Conservation (phyloP, 2,797 vertebrate genomes). For the Pseudochromis fuscus region DNA sequence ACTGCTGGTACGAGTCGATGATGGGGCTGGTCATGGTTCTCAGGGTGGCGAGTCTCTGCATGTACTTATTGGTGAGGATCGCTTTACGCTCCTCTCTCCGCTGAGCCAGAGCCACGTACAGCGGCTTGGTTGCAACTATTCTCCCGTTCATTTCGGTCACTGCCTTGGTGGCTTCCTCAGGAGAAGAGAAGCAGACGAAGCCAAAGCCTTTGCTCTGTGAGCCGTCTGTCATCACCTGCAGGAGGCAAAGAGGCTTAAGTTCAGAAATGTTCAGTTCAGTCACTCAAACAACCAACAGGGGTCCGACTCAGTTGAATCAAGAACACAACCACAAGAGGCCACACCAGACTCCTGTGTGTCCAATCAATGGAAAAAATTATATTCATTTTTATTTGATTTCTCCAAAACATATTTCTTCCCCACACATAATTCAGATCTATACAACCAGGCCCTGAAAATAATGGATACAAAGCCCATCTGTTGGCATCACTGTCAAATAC, state of each 20-base stretch:
- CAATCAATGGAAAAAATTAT: no score
- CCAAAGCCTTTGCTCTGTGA: slow-evolving; percentile 98
- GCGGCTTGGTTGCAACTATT: slow-evolving; percentile 95
- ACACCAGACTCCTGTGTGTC: no score
- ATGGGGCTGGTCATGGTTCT: slow-evolving; percentile 87
- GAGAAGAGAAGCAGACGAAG: slow-evolving; percentile 98
- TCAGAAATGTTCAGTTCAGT: background rate
- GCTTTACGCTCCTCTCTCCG: slow-evolving; percentile 97
- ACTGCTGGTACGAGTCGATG: slow-evolving; percentile 90
- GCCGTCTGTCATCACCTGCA: slow-evolving; percentile 96
- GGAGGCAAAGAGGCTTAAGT: background rate
- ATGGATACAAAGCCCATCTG: no score
- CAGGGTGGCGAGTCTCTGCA: slow-evolving; percentile 92
- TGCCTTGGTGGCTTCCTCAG: slow-evolving; percentile 98
- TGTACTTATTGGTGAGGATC: slow-evolving; percentile 96
- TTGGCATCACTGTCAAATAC: no score
- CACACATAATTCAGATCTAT: no score
- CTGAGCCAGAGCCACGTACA: slow-evolving; percentile 96
- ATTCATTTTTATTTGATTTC: no score
- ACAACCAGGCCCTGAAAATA: no score
- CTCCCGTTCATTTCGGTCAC: slow-evolving; percentile 98
- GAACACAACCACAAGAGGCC: no score
- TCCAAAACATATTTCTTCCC: no score
- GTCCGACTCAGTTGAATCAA: no score
- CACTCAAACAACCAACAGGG: no score